These are phyloP conservation scores for Heliconius congener DNA, from an alignment of 1,140 invertebrate species.

Conservation along the genomic window DNA sequence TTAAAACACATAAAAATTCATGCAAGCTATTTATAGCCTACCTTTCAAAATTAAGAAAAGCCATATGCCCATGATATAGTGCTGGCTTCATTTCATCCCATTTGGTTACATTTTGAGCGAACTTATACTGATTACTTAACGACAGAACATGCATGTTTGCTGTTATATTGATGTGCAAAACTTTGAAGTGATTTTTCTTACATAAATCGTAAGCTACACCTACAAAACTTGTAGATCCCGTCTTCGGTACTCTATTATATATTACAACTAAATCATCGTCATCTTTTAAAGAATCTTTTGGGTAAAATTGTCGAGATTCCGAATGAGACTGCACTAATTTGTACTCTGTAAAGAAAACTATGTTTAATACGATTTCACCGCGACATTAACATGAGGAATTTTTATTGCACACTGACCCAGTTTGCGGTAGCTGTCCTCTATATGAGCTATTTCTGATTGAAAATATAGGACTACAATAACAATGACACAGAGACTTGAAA, in stretches of 20 bases:
- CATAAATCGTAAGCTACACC: constrained; percentile 98
- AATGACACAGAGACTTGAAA: constrained; percentile 71
- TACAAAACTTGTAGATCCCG: constrained; percentile 99
- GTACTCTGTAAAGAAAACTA: constrained; percentile 66
- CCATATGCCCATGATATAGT: constrained; percentile 98
- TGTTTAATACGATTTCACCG: constrained; percentile 29
- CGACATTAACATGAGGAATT: constrained; percentile 16
- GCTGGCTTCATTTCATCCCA: constrained; percentile 95
- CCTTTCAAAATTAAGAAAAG: constrained; percentile 97
- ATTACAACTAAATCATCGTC: constrained; percentile 90
- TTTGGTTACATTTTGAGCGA: constrained; percentile 93
- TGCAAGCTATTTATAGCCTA: constrained; percentile 64
- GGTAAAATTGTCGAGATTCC: constrained; percentile 65
- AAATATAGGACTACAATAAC: constrained; percentile 73
- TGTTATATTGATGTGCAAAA: constrained; percentile 97
- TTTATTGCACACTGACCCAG: constrained; percentile 52
- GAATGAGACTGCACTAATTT: constrained; percentile 63
- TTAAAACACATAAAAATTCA: constrained; percentile 16
- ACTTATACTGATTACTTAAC: constrained; percentile 94
- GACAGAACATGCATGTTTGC: constrained; percentile 97
- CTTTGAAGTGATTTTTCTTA: constrained; percentile 91
- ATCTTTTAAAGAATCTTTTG: constrained; percentile 54
- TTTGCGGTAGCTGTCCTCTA: constrained; percentile 67
- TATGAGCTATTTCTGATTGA: constrained; percentile 70
- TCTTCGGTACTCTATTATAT: constrained; percentile 99